These are phyloP conservation scores for Xylocampa areola DNA, from an alignment of 2,888 invertebrate genomes.

Conservation along the genomic window DNA sequence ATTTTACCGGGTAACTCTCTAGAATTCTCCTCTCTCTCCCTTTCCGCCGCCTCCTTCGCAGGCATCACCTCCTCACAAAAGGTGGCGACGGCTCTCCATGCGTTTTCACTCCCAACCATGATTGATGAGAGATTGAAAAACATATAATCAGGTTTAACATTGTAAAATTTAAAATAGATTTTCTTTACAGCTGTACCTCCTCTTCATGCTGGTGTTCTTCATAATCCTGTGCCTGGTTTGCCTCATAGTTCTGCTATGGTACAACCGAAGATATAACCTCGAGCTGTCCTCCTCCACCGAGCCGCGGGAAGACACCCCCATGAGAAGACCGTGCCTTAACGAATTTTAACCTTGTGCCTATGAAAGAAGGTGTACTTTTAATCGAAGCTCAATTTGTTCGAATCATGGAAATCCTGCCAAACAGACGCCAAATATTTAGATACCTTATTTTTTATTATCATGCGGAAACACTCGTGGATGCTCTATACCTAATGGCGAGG, in stretches of 20 bases:
- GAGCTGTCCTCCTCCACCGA: constrained; percentile 64
- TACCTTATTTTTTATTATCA: not conserved
- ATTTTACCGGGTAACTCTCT: too few species aligned
- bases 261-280: constrained; percentile 61
- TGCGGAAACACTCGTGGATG: too few species aligned
- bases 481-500: too few species aligned
- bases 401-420: constrained; percentile 3
- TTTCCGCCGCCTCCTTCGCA: too few species aligned
- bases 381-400: constrained; percentile 27
- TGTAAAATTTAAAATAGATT: too few species aligned
- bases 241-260: constrained; percentile 68
- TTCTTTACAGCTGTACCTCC: constrained; percentile 77
- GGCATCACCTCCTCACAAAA: too few species aligned
- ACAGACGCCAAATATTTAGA: not conserved
- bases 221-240: constrained; percentile 74
- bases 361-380: constrained; percentile 29
- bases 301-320: constrained; percentile 71
- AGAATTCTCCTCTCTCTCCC: too few species aligned
- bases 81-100: too few species aligned
- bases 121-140: too few species aligned
- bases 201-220: constrained; percentile 80
- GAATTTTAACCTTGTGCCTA: constrained; percentile 56
- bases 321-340: constrained; percentile 63
- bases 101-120: too few species aligned
- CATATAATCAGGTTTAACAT: too few species aligned